phyloP scores from a whole-genome alignment of 2,888 invertebrate species.

The Stenodema calcarata region DNA sequence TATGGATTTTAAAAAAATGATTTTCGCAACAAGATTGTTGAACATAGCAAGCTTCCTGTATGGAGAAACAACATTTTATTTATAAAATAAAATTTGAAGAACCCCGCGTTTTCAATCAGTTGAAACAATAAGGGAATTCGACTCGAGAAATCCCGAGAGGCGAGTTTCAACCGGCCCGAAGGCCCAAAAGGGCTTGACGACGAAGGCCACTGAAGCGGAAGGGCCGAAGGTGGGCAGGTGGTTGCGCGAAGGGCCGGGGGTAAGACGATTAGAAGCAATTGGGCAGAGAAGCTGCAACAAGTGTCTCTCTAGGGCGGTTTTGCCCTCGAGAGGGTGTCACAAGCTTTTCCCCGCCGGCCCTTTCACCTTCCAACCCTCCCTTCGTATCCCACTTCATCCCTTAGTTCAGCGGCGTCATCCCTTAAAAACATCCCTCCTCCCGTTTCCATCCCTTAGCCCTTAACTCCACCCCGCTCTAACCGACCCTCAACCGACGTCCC shows the following conservation, averaged over 20 bases:
- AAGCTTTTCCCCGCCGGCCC: not conserved
- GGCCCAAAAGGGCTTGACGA: no score
- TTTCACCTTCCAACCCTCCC: conserved; percentile 2
- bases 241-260: conserved; percentile 8
- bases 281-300: conserved; percentile 53
- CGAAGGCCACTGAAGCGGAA: not conserved
- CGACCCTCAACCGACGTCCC: not conserved
- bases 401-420: conserved; percentile 35
- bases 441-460: not conserved
- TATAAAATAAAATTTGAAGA: no score
- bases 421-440: conserved; percentile 40
- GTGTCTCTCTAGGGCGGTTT: conserved; percentile 49
- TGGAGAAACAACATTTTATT: no score
- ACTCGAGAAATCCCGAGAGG: no score
- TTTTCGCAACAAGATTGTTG: no score
- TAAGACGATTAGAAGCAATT: conserved; percentile 54
- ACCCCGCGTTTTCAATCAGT: no score
- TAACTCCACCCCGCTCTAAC: not conserved
- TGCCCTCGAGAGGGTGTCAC: conserved; percentile 25
- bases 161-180: no score
- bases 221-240: not conserved
- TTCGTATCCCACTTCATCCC: conserved; percentile 1
- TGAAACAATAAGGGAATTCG: no score
- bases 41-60: no score
- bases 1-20: no score